These are phyloP conservation scores for Tretioscincus oriximinensis DNA, from an alignment of 2,113 vertebrate species.

Conservation along the genomic window DNA sequence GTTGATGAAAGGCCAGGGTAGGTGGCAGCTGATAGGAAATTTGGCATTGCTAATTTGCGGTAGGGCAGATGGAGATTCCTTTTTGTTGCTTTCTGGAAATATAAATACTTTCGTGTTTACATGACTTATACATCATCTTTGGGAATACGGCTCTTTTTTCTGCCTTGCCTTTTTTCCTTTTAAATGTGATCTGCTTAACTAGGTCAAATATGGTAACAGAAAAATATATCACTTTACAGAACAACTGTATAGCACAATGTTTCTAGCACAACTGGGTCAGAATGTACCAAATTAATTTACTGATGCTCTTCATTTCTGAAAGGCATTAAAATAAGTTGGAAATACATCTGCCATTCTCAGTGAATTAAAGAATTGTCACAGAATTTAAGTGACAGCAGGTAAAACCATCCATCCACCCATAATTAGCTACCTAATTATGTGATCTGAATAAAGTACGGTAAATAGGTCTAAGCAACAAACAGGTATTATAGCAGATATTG, in stretches of 20 bases:
- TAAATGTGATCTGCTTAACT: neutral
- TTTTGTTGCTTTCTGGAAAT: too few species aligned
- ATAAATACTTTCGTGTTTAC: too few species aligned
- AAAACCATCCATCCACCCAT: neutral
- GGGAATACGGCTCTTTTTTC: neutral
- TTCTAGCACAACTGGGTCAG: neutral
- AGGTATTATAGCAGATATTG: constrained; percentile 14
- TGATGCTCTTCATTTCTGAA: neutral
- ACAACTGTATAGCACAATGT: neutral
- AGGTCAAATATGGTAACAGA: constrained; percentile 1
- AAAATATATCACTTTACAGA: constrained; percentile 5
- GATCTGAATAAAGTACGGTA: neutral
- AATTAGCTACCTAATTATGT: neutral
- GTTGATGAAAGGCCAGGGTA: too few species aligned
- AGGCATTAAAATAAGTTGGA: neutral
- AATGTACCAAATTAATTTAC: neutral
- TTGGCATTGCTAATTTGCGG: too few species aligned
- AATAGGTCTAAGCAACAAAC: too few species aligned
- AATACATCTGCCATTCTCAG: neutral
- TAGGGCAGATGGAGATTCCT: too few species aligned
- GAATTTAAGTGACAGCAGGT: neutral
- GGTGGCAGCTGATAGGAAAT: too few species aligned
- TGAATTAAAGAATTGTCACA: constrained; percentile 5
- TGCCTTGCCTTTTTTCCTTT: neutral
- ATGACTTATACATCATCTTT: too few species aligned